These are phyloP conservation scores for Zosterops borbonicus DNA, from an alignment of 2,113 vertebrate genomes.

Conservation along the genomic window DNA sequence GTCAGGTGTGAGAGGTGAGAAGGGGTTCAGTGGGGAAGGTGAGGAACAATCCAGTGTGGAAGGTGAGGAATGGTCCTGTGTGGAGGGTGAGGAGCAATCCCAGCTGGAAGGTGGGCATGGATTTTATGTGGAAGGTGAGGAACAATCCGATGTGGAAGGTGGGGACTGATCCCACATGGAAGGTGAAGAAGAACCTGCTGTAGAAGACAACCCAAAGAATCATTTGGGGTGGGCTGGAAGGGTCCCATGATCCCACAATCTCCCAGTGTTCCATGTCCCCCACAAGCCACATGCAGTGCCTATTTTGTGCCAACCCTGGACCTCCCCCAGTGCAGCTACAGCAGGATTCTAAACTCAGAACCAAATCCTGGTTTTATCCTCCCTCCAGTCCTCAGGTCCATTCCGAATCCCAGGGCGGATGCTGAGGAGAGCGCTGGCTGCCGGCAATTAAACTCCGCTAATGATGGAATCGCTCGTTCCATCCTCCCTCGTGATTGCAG, in stretches of 20 bases:
- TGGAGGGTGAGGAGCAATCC: neutral
- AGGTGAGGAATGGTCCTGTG: neutral
- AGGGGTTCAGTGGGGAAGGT: accelerated
- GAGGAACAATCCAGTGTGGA: accelerated
- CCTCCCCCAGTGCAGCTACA: neutral
- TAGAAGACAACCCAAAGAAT: neutral
- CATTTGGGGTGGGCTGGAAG: neutral
- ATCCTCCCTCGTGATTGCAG: conserved; percentile 10
- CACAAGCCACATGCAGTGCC: accelerated
- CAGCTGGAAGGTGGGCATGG: too few relatives aligned
- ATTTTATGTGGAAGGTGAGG: too few relatives aligned
- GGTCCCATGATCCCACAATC: neutral
- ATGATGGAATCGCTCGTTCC: neutral
- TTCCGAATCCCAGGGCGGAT: neutral
- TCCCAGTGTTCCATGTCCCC: neutral
- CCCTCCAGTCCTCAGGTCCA: neutral
- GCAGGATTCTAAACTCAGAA: neutral
- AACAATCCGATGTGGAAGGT: neutral
- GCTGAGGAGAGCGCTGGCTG: neutral
- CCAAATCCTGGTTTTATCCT: neutral
- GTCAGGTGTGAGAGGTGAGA: neutral
- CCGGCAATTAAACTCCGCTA: conserved; percentile 25
- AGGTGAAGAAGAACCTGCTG: neutral
- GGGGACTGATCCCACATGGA: too few relatives aligned
- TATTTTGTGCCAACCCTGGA: accelerated